Conservation (phyloP, 2,797 vertebrate genomes). For the Scolopax bukidnonensis region DNA sequence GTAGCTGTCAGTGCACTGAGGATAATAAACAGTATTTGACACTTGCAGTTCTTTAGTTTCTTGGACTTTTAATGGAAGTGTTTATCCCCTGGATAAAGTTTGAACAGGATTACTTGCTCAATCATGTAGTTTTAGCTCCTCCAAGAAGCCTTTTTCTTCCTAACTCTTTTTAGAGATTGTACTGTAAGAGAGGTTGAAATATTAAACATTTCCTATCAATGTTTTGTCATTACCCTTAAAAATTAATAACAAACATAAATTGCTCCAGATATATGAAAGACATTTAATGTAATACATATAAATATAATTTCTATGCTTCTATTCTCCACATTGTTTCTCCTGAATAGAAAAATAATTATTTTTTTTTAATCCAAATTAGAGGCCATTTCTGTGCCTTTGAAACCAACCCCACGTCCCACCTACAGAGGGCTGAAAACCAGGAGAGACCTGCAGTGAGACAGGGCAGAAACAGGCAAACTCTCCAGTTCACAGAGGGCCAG, state of each 20-base stretch:
- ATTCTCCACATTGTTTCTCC: not conserved
- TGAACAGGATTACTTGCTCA: not conserved
- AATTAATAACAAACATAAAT: not conserved
- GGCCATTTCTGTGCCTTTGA: not conserved
- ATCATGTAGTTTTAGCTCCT: not conserved
- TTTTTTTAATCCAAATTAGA: not conserved
- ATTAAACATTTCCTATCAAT: not conserved
- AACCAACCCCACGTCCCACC: not conserved
- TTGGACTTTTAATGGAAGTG: not conserved
- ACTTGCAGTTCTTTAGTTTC: not conserved
- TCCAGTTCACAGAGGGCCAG: too few relatives aligned
- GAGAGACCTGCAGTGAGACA: not conserved
- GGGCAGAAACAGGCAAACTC: not conserved
- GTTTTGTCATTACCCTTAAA: not conserved
- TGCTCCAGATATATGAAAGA: not conserved
- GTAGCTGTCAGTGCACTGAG: not conserved
- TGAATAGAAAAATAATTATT: not conserved
- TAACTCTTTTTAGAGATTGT: not conserved
- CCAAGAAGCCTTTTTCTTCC: not conserved
- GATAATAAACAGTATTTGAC: not conserved
- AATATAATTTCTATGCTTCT: not conserved
- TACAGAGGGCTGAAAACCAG: fast-evolving
- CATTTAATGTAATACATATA: too few relatives aligned
- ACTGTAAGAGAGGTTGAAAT: not conserved
- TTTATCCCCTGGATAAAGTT: not conserved